phyloP scores from a whole-genome alignment of 2,113 vertebrate species.

The Lethenteron camtschaticum region DNA sequence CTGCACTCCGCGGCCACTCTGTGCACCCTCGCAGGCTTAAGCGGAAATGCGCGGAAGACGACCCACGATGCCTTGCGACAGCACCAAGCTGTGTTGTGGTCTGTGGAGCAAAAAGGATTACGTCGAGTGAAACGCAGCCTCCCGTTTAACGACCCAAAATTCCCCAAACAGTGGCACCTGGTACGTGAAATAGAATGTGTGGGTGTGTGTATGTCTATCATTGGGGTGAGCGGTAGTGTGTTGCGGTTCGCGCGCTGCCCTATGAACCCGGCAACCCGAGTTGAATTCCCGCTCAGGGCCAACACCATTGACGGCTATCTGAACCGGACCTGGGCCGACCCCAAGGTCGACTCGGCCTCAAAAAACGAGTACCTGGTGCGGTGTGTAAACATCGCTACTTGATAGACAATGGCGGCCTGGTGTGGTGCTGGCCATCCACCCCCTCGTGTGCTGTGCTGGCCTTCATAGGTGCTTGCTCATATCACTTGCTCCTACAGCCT shows the following conservation, averaged over 20 bases:
- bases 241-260: not conserved
- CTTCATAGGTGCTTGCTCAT: no score
- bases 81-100: constrained; percentile 55
- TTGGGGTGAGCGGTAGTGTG: not conserved
- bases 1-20: accelerated
- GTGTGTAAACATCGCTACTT: no score
- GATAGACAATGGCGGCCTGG: no score
- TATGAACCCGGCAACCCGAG: not conserved
- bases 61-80: constrained; percentile 27
- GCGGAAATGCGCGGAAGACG: constrained; percentile 13
- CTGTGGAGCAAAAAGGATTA: constrained; percentile 51
- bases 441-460: no score
- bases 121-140: constrained; percentile 58
- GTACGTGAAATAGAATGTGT: constrained; percentile 25
- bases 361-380: not conserved
- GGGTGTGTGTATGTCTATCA: not conserved
- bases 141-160: constrained; percentile 76
- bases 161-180: constrained; percentile 80
- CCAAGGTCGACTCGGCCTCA: not conserved
- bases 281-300: not conserved
- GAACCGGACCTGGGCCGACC: not conserved
- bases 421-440: no score
- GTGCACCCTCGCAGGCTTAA: not conserved
- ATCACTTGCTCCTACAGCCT: no score
- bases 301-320: not conserved